Evolutionary conservation across 2,113 vertebrate genomes (phyloP), one percentile per base, ranked within the genome.

Genomic region (Nothoprocta pentlandii): DNA sequence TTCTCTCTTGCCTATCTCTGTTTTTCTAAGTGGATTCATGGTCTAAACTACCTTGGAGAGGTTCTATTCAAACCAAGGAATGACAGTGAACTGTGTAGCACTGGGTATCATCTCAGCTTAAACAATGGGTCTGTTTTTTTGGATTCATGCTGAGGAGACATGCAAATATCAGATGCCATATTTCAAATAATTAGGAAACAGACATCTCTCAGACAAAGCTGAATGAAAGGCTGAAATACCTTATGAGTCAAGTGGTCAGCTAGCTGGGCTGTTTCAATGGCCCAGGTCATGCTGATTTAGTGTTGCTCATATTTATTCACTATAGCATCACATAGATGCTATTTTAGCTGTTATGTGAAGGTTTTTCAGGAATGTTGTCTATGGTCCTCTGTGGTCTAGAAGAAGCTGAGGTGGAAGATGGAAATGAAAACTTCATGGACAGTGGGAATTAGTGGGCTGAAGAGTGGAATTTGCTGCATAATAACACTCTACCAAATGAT

Each of bases 111-210:
- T 26, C 10, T 67, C 10, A 74, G 14, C 17, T 89, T 80, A 80
- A 80, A 5, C 8, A 53, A 4, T 56, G 2, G 1, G 32, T 67
- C 46, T 19, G 80, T 70, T 63, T 39, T 11, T 9, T 32, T n/a
- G 6, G 10, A 63, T 63, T 83, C 26, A 59, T 4, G 2, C 34
- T 7, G 16, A 16, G 30, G 3, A 32, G 0, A 1, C 3, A 22
- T 9, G 9, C 54, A 32, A 91, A 77, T 36, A 46, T 66, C 26
- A 77, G 58, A 59, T 25, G 30, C 5, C 7, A 13, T 5, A 1
- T 70, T 87, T 91, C 46, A 75, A 13, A 47, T 14, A 47, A 21
- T 1, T n/a, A 12, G 8, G 7, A 77, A 49, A n/a, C 1, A 47
- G 0, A 8, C 21, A 5, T 0, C 11, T 80, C 30, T 64, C 26